phyloP scores from a whole-genome alignment of 2,113 vertebrate genomes.

The Lepus americanus region DNA sequence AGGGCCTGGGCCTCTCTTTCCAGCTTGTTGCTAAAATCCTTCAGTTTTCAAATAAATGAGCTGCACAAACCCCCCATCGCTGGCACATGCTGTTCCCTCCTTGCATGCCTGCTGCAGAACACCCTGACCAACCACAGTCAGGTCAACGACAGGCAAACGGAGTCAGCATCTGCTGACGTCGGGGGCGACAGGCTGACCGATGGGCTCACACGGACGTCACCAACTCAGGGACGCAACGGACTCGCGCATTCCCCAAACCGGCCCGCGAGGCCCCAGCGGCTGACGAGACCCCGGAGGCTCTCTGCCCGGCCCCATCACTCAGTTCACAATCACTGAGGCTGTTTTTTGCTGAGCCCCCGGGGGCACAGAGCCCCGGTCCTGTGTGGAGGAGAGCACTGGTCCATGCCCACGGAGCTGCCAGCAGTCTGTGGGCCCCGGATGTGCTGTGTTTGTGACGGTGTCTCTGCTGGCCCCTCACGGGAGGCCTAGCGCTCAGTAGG shows the following conservation, averaged over 20 bases:
- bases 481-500: neutral
- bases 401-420: neutral
- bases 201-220: neutral
- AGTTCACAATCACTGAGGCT: neutral
- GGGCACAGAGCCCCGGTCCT: neutral
- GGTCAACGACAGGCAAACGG: neutral
- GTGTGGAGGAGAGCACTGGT: neutral
- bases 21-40: neutral
- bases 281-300: neutral
- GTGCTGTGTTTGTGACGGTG: neutral
- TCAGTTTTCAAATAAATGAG: neutral
- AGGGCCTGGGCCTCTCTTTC: neutral
- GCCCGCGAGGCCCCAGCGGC: neutral
- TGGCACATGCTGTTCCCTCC: neutral
- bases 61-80: neutral
- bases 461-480: neutral
- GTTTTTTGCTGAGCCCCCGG: neutral
- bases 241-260: neutral
- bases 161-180: neutral
- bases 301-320: neutral
- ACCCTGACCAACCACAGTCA: neutral
- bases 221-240: neutral
- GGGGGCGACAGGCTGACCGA: neutral
- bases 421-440: neutral
- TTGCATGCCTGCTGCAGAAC: neutral